phyloP scores from a whole-genome alignment of 2,113 vertebrate species.

The Hystrix cristata region DNA sequence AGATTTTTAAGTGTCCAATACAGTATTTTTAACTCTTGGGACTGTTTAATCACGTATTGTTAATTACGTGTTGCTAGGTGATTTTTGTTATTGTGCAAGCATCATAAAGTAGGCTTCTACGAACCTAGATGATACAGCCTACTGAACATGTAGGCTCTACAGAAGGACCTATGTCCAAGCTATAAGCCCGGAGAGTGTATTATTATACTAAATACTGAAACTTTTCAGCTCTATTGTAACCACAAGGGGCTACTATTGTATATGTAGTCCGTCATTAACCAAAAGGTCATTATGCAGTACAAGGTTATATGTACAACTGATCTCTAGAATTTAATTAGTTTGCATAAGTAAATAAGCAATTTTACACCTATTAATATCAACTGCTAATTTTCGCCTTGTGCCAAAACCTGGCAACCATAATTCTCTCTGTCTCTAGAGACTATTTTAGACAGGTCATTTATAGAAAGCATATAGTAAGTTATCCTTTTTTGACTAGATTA shows the following conservation, averaged over 20 bases:
- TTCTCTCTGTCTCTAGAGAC: not conserved
- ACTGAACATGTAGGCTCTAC: not conserved
- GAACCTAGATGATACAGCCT: not conserved
- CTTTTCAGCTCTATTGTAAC: not conserved
- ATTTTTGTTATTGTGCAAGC: not conserved
- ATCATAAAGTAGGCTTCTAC: not conserved
- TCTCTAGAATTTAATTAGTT: not conserved
- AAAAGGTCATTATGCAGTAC: not conserved
- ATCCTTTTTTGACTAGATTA: not conserved
- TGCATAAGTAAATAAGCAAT: not conserved
- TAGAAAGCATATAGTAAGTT: not conserved
- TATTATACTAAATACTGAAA: not conserved
- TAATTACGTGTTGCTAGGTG: not conserved
- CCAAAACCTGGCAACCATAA: not conserved
- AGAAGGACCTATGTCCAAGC: not conserved
- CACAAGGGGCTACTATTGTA: not conserved
- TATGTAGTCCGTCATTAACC: not conserved
- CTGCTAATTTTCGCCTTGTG: not conserved
- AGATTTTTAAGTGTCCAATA: not conserved
- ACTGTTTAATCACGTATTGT: not conserved
- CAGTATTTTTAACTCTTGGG: not conserved
- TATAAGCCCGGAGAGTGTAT: not conserved
- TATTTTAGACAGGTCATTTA: not conserved
- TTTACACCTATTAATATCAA: not conserved
- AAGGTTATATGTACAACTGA: not conserved